Percentiles rank a stretch among this genome's conserved stretches.
Conservation (phyloP, 35 echinoderm and acorn worm species). For the Heliocidaris tuberculata region DNA sequence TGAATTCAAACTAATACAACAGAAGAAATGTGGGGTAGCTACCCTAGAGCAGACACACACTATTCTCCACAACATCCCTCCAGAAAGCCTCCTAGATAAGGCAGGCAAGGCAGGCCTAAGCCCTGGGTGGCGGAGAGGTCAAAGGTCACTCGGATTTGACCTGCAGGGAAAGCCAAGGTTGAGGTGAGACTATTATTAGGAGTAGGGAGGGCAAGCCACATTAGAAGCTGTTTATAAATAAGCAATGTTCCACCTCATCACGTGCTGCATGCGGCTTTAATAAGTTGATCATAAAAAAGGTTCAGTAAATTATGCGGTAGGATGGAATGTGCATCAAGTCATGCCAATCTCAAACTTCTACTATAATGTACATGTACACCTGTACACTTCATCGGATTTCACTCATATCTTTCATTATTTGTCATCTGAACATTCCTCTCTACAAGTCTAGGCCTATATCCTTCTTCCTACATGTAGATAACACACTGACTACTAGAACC, state of each 20-base stretch:
- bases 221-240: slow-evolving; percentile 7
- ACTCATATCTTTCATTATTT: too few relatives aligned
- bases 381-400: too few relatives aligned
- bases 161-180: not conserved
- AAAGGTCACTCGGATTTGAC: not conserved
- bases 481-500: too few relatives aligned
- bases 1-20: too few relatives aligned
- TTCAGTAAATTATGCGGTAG: not conserved
- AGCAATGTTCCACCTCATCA: not conserved
- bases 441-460: too few relatives aligned
- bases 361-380: not conserved
- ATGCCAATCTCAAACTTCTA: not conserved
- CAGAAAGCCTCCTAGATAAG: not conserved
- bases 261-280: not conserved
- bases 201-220: not conserved
- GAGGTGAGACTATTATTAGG: not conserved
- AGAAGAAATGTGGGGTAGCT: too few relatives aligned
- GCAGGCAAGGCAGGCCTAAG: not conserved
- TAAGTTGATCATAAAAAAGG: not conserved
- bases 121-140: not conserved
- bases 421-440: too few relatives aligned
- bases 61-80: not conserved
- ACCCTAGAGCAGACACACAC: too few relatives aligned
- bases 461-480: too few relatives aligned
- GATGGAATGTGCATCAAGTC: not conserved